Conservation (phyloP, 2,888 invertebrate species). For the Acronicta aceris region DNA sequence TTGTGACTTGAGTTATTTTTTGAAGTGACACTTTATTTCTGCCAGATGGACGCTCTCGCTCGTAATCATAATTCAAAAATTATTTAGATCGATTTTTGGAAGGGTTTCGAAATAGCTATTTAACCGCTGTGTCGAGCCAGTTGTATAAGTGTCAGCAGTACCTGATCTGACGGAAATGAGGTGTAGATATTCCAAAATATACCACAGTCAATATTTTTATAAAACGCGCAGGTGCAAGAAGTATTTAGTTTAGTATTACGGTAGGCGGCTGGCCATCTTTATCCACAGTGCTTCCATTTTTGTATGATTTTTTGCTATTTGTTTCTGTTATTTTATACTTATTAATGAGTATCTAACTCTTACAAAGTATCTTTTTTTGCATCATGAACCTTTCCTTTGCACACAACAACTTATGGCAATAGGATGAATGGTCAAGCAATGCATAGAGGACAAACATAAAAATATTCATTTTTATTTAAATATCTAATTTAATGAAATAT, state of each 20-base stretch:
- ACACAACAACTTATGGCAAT: too few relatives aligned
- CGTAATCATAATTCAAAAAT: too few relatives aligned
- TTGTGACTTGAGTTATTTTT: conserved; percentile 55
- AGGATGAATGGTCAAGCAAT: too few relatives aligned
- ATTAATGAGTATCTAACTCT: background rate
- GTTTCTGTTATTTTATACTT: background rate
- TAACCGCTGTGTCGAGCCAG: background rate
- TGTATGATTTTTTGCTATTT: background rate
- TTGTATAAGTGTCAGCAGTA: background rate
- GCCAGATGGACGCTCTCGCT: conserved; percentile 15
- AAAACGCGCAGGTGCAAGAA: conserved; percentile 76
- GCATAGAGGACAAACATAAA: too few relatives aligned
- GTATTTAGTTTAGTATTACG: conserved; percentile 75
- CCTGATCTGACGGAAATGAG: conserved; percentile 37
- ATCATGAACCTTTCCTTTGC: too few relatives aligned
- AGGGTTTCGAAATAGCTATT: background rate
- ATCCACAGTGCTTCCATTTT: conserved; percentile 8
- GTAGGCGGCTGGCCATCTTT: conserved; percentile 27
- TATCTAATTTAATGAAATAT: too few relatives aligned
- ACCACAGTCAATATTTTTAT: conserved; percentile 81
- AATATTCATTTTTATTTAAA: too few relatives aligned
- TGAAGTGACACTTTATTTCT: conserved; percentile 39
- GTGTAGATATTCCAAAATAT: conserved; percentile 48
- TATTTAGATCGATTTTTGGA: background rate
- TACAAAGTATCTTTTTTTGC: too few relatives aligned